Conservation (phyloP, 1,140 invertebrate genomes). For the Lanistes nyassanus region DNA sequence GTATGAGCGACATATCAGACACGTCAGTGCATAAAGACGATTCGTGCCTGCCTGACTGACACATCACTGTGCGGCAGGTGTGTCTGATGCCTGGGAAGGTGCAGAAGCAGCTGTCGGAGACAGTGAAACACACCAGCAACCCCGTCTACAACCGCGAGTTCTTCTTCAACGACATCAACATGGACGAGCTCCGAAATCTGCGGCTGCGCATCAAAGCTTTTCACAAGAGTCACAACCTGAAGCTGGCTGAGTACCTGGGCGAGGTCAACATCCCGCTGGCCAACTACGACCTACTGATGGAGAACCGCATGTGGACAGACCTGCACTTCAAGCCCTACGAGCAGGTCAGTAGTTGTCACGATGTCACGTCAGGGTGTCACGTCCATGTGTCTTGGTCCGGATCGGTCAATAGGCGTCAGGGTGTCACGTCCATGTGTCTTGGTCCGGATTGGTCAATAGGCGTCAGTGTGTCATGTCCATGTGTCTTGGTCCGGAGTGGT, state of each 20-base stretch:
- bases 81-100: conserved; percentile 61
- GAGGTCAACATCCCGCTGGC: conserved; percentile 54
- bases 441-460: too few relatives aligned
- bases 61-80: conserved; percentile 40
- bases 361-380: neutral
- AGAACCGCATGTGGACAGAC: conserved; percentile 64
- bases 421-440: neutral
- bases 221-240: conserved; percentile 54
- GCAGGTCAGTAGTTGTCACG: conserved; percentile 44
- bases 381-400: too few relatives aligned
- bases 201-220: conserved; percentile 56
- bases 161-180: conserved; percentile 52
- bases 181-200: conserved; percentile 52
- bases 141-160: conserved; percentile 59
- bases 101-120: conserved; percentile 56
- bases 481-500: too few relatives aligned
- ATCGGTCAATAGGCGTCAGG: neutral
- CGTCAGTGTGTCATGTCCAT: too few relatives aligned
- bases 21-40: too few relatives aligned
- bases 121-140: conserved; percentile 54
- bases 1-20: too few relatives aligned
- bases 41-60: too few relatives aligned
- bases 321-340: conserved; percentile 51
- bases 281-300: conserved; percentile 57
- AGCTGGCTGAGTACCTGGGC: conserved; percentile 56